Evolutionary conservation across 1,140 invertebrate species (phyloP), one percentile per base, ranked within the genome.

Genomic region (Microplitis demolitor): DNA sequence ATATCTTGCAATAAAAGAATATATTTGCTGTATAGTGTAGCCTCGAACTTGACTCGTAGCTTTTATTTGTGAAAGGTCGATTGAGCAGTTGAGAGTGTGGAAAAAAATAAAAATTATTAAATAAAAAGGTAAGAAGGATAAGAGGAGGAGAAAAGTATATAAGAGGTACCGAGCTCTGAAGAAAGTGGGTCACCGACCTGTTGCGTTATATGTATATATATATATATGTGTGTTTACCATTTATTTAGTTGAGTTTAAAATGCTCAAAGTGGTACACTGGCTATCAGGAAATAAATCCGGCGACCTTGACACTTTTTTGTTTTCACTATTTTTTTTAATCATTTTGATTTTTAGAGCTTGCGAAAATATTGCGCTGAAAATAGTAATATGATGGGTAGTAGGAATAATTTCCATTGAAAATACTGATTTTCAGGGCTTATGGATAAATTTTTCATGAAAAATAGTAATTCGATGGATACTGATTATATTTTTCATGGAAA

Each of bases 171-270:
- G 76, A 75, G 73, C 76, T 79, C 74, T 69, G 77, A 82, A 77
- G 82, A 85, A 87, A 87, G 85, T 85, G 81, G 84, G 84, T 77
- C 84, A 83, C 74, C 78, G 80, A 87, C 81, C 80, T 80, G 78
- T 78, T 77, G 77, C 79, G 51, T 56, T 54, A 70, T 51, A 50
- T 58, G 56, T 66, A 62, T 70, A 61, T 69, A 72, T 75, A 71
- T 64, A 74, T 79, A 66, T 62, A 70, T 69, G 58, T 70, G 73
- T 45, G 39, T 45, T 45, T 45, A 45, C 39, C 39, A 45, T 45
- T 45, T 45, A 6, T 45, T 45, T 11, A 45, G 6, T 45, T 45
- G 39, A 45, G 39, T 45, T 45, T 45, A 3, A 14, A 64, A 16
- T 53, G 54, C 33, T 67, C 34, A 58, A 72, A 72, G 72, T 74